Conservation (phyloP, 2,888 invertebrate genomes). For the Nowickia ferox region DNA sequence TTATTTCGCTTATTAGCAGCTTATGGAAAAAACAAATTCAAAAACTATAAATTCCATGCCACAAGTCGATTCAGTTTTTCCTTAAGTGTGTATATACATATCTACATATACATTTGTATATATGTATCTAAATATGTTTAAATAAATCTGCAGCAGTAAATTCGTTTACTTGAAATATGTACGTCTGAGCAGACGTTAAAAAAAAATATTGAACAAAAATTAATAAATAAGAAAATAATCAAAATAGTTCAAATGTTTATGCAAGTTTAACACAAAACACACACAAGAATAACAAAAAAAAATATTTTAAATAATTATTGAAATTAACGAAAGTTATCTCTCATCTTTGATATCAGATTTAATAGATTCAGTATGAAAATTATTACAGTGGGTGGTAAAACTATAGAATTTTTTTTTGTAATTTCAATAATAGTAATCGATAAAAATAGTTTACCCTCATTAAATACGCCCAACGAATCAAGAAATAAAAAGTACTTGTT, state of each 20-base stretch:
- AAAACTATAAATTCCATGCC: constrained; percentile 32
- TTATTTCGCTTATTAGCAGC: constrained; percentile 36
- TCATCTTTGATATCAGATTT: constrained; percentile 61
- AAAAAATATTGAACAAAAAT: constrained; percentile 26
- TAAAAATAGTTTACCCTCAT: neutral
- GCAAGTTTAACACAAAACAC: constrained; percentile 51
- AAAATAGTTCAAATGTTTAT: constrained; percentile 57
- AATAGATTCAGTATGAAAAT: constrained; percentile 31
- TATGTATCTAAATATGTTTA: neutral
- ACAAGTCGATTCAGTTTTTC: constrained; percentile 10
- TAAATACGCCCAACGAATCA: too few species aligned
- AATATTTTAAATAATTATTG: constrained; percentile 55
- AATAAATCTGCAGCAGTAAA: constrained; percentile 37
- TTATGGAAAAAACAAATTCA: constrained; percentile 27
- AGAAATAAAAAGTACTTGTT: too few species aligned
- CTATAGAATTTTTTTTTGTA: neutral
- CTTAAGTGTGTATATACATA: neutral
- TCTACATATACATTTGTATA: neutral
- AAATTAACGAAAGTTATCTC: constrained; percentile 57
- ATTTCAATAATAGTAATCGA: neutral
- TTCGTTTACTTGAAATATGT: constrained; percentile 6
- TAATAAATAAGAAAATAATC: constrained; percentile 60
- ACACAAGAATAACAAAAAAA: constrained; percentile 35
- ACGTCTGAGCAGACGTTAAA: constrained; percentile 29
- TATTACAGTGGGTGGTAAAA: constrained; percentile 37